Percentiles rank a stretch among this genome's conserved stretches.
These are phyloP conservation scores for Trachelus tabidus DNA, from an alignment of 2,888 invertebrate genomes.

Conservation along the genomic window DNA sequence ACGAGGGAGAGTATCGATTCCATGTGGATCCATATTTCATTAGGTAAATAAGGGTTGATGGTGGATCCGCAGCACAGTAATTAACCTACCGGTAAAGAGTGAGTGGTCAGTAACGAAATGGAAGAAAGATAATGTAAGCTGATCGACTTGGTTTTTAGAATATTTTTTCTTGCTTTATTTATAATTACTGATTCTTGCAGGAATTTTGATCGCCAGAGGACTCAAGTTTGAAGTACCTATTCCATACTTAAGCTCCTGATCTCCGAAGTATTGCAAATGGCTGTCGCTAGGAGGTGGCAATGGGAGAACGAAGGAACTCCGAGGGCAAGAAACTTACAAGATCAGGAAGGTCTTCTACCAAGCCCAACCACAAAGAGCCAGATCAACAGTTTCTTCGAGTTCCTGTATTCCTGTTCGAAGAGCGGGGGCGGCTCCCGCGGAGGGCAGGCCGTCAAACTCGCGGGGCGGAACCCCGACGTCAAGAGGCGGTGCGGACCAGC, in stretches of 20 bases:
- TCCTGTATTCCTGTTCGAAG: conserved; percentile 64
- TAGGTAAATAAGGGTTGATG: neutral
- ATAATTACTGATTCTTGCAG: neutral
- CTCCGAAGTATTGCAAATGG: neutral
- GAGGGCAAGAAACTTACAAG: neutral
- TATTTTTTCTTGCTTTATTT: neutral
- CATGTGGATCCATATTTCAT: neutral
- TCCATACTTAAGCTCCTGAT: neutral
- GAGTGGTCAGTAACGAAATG: neutral
- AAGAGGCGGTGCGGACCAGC: conserved; percentile 64
- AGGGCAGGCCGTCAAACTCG: conserved; percentile 67
- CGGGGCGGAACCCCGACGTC: conserved; percentile 65
- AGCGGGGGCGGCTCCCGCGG: conserved; percentile 67
- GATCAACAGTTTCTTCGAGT: conserved; percentile 41
- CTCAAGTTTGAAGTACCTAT: neutral
- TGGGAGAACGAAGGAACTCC: neutral
- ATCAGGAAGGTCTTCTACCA: neutral
- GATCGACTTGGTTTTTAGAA: neutral
- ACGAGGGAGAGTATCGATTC: neutral
- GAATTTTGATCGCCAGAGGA: neutral
- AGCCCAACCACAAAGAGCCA: conserved; percentile 20
- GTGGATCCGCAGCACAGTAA: neutral
- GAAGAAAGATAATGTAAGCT: neutral
- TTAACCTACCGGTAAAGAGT: neutral
- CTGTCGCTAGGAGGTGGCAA: neutral